A percentile compares a stretch with the other conserved stretches of the same genome.
phyloP scores from a whole-genome alignment of 2,113 vertebrate species.

The Cynopterus brachyotis region DNA sequence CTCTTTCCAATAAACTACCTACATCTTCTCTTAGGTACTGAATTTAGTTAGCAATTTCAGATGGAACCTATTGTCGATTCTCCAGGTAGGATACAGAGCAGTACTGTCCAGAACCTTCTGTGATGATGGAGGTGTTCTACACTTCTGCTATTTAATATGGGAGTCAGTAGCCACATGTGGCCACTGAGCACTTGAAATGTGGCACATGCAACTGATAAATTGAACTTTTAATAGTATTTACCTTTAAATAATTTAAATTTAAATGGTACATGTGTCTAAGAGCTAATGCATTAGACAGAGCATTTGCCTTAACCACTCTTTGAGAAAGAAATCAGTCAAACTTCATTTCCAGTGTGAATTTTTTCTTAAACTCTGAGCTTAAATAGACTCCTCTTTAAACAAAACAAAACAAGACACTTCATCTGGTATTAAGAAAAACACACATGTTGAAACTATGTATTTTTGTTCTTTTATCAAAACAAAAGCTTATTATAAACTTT shows the following conservation, averaged over 20 bases:
- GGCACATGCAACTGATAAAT: background rate
- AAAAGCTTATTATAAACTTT: constrained; percentile 58
- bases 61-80: background rate
- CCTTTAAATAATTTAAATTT: constrained; percentile 20
- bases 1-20: background rate
- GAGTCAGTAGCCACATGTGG: background rate
- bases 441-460: constrained; percentile 45
- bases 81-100: background rate
- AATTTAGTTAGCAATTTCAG: background rate
- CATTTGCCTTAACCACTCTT: background rate
- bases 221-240: constrained; percentile 25
- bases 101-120: background rate
- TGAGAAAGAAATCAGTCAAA: constrained; percentile 41
- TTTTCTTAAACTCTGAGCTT: background rate
- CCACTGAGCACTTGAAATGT: background rate
- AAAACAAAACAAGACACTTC: constrained; percentile 30
- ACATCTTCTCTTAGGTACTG: background rate
- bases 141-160: background rate
- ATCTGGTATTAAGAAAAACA: constrained; percentile 3
- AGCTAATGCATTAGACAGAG: background rate
- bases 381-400: constrained; percentile 33
- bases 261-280: background rate
- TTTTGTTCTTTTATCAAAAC: constrained; percentile 67
- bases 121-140: background rate
- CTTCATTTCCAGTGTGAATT: constrained; percentile 31